Evolutionary conservation across 2,888 invertebrate genomes (phyloP).

Genomic region (Philonicus albiceps): DNA sequence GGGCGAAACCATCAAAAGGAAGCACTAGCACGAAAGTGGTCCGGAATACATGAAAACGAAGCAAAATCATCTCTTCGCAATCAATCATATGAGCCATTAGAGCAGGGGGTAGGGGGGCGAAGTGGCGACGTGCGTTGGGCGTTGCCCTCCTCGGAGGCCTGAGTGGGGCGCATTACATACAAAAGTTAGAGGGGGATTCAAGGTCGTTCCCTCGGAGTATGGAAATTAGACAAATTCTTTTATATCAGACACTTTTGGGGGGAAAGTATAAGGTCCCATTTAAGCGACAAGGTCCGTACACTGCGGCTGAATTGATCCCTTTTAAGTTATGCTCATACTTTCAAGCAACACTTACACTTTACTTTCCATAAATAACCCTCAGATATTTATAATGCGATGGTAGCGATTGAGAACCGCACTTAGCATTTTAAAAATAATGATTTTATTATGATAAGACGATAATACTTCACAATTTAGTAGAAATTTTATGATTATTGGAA

Average conservation of each 20-base stretch:
- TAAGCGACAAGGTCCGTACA: background rate
- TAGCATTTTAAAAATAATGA: background rate
- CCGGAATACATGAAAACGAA: conserved; percentile 22
- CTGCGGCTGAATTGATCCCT: background rate
- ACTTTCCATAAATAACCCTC: background rate
- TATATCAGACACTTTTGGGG: background rate
- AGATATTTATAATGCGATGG: background rate
- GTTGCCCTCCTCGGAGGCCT: background rate
- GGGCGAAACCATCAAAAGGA: conserved; percentile 22
- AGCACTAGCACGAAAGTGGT: conserved; percentile 23
- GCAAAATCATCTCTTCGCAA: conserved; percentile 25
- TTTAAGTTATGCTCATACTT: background rate
- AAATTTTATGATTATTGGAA: background rate
- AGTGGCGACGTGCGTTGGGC: background rate
- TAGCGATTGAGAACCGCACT: no score
- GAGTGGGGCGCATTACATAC: background rate
- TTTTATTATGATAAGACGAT: background rate
- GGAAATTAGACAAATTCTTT: background rate
- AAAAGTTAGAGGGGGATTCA: background rate
- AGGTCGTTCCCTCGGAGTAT: background rate
- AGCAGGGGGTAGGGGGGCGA: background rate
- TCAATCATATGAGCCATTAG: conserved; percentile 25
- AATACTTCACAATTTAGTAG: background rate
- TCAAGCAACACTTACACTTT: background rate
- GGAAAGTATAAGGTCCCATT: background rate